Conservation (phyloP, 2,113 vertebrate species). For the Notiomystis cincta region DNA sequence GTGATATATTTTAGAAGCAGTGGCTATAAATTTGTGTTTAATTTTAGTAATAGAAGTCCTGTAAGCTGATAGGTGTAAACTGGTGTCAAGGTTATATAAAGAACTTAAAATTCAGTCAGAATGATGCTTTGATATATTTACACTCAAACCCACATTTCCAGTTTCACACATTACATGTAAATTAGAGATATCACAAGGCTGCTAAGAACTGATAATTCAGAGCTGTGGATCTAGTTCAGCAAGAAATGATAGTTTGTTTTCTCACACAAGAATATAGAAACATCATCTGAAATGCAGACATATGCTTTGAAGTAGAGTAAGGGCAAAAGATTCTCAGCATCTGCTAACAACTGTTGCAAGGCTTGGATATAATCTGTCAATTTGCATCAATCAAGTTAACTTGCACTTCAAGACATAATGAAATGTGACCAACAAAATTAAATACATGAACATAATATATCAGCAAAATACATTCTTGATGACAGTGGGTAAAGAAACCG, state of each 20-base stretch:
- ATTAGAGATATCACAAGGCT: not conserved
- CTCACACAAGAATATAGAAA: not conserved
- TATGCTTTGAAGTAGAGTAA: not conserved
- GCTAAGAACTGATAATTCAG: not conserved
- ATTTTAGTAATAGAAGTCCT: not conserved
- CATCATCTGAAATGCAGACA: not conserved
- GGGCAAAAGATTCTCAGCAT: not conserved
- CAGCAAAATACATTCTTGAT: not conserved
- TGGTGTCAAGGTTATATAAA: not conserved
- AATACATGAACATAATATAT: not conserved
- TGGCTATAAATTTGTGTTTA: not conserved
- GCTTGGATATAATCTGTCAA: slow-evolving; percentile 11
- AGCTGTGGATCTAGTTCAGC: not conserved
- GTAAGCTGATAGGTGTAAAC: not conserved
- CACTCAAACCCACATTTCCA: not conserved
- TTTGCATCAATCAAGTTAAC: slow-evolving; percentile 16
- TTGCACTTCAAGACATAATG: slow-evolving; percentile 37
- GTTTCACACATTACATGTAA: not conserved
- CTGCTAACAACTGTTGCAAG: not conserved
- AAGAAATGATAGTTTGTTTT: not conserved
- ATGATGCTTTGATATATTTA: not conserved
- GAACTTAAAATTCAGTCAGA: not conserved
- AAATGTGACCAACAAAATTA: slow-evolving; percentile 35
- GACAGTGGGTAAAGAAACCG: not conserved
- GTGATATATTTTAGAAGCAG: not conserved